Percentiles rank a stretch among this genome's conserved stretches.
Evolutionary conservation across 2,113 vertebrate genomes (phyloP).

Genomic region (Martes martes): DNA sequence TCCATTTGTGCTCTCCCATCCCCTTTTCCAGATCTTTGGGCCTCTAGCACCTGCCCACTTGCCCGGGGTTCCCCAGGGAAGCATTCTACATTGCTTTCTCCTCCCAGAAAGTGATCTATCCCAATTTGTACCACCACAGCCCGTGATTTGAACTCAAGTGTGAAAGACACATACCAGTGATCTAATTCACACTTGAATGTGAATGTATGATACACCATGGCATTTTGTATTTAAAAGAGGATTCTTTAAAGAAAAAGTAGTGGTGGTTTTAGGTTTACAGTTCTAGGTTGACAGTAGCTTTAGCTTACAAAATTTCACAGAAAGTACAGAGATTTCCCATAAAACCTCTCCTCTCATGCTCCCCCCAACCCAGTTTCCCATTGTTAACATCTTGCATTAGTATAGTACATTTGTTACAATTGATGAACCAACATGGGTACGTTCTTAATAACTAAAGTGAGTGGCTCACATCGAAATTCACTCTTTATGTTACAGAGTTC

Average conservation of each 20-base stretch:
- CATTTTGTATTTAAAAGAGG: not conserved
- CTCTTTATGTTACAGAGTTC: not conserved
- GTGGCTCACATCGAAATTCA: not conserved
- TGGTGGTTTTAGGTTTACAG: not conserved
- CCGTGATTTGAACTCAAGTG: not conserved
- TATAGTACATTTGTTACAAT: not conserved
- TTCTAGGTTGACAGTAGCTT: not conserved
- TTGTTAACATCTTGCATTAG: not conserved
- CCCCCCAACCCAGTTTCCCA: not conserved
- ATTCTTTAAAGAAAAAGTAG: not conserved
- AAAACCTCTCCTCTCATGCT: not conserved
- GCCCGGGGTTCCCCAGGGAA: not conserved
- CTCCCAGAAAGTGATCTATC: not conserved
- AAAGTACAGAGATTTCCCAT: not conserved
- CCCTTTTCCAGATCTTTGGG: not conserved
- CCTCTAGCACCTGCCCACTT: not conserved
- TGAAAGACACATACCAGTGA: not conserved
- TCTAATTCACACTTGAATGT: not conserved
- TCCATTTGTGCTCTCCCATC: too few relatives aligned
- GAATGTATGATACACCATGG: not conserved
- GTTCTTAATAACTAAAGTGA: not conserved
- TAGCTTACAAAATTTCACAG: not conserved
- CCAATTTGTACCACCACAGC: not conserved
- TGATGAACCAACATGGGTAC: not conserved
- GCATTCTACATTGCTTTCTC: not conserved